Evolutionary conservation across 2,797 vertebrate species (phyloP).

Genomic region (Antrozous pallidus): DNA sequence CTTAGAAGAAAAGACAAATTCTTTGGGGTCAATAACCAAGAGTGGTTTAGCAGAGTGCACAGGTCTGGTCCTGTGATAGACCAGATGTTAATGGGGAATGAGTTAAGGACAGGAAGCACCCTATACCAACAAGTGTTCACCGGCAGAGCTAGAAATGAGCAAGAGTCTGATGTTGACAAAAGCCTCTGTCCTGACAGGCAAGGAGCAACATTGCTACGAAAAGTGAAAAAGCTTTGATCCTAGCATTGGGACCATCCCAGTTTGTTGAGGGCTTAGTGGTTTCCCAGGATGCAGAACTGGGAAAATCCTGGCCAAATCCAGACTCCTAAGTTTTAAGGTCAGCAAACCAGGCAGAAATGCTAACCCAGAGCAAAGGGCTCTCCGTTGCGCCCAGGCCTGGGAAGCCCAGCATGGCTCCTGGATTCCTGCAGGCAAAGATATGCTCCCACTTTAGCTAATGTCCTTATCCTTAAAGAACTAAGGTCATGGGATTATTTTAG

Average conservation of each 20-base stretch:
- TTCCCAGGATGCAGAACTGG: background rate
- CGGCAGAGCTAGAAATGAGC: background rate
- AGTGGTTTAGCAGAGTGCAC: background rate
- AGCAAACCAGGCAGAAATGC: background rate
- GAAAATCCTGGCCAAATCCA: background rate
- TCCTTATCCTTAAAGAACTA: background rate
- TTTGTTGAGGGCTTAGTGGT: background rate
- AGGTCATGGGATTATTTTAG: background rate
- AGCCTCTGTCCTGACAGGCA: background rate
- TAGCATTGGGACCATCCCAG: background rate
- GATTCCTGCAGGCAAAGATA: background rate
- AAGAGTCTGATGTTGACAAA: background rate
- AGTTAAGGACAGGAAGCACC: background rate
- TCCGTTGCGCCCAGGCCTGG: no score
- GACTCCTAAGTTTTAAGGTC: background rate
- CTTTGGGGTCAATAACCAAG: background rate
- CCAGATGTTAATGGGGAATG: background rate
- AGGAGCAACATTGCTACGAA: background rate
- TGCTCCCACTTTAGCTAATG: background rate
- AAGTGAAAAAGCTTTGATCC: background rate
- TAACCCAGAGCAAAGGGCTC: background rate
- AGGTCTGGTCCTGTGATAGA: background rate
- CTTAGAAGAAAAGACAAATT: background rate
- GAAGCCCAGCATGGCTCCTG: background rate
- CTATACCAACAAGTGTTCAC: background rate